A percentile compares a stretch with the other conserved stretches of the same genome.
These are phyloP conservation scores for Willisornis vidua DNA, from an alignment of 2,113 vertebrate species.

Conservation along the genomic window DNA sequence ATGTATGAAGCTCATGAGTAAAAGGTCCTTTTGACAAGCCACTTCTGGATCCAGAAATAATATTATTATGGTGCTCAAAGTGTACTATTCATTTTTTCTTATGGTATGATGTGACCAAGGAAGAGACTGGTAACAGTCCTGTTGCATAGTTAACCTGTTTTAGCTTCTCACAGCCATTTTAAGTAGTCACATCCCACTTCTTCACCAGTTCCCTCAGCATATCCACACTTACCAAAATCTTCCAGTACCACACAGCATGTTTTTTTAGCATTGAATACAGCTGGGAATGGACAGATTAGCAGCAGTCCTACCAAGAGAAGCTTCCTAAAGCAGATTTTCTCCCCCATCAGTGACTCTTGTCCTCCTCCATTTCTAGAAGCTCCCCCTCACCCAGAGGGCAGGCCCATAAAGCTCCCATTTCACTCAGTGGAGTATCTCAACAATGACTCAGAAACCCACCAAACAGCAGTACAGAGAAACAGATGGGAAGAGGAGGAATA, in stretches of 20 bases:
- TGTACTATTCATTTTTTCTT: neutral
- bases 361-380: neutral
- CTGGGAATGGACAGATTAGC: neutral
- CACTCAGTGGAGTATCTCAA: neutral
- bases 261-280: neutral
- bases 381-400: neutral
- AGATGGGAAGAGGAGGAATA: neutral
- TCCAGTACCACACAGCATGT: neutral
- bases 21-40: neutral
- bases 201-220: neutral
- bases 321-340: neutral
- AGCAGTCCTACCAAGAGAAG: neutral
- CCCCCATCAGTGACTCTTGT: neutral
- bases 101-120: neutral
- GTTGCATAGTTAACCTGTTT: neutral
- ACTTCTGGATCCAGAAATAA: neutral
- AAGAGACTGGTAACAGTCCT: neutral
- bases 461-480: neutral
- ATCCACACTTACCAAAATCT: neutral
- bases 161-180: neutral
- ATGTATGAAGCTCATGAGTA: neutral
- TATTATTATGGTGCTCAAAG: neutral
- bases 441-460: neutral
- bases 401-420: neutral
- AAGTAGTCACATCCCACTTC: neutral